Evolutionary conservation across 2,888 invertebrate genomes (phyloP).

Genomic region (Drosophila subquinaria): DNA sequence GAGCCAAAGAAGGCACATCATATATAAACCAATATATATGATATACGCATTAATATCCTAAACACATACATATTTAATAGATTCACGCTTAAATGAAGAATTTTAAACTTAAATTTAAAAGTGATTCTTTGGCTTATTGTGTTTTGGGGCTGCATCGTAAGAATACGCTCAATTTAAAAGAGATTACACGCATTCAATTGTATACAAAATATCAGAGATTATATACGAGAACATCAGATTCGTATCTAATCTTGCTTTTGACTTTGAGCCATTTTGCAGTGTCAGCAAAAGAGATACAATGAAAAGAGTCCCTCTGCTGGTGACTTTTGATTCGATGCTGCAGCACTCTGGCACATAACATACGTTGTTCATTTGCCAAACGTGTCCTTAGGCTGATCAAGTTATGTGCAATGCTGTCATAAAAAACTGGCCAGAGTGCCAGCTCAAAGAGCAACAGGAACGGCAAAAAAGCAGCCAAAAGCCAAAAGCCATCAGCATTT

Average conservation of each 20-base stretch:
- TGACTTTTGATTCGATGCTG: conserved; percentile 15
- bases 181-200: conserved; percentile 12
- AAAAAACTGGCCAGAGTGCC: conserved; percentile 41
- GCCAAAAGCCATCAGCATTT: conserved; percentile 29
- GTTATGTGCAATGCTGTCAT: conserved; percentile 55
- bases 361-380: conserved; percentile 58
- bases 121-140: neutral
- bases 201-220: conserved; percentile 10
- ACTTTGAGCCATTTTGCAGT: conserved; percentile 21
- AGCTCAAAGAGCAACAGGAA: conserved; percentile 30
- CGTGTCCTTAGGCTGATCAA: conserved; percentile 57
- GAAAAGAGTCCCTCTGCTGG: neutral
- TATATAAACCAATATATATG: too few species aligned
- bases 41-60: too few species aligned
- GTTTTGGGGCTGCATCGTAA: conserved; percentile 1
- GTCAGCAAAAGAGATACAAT: conserved; percentile 27
- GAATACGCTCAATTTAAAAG: neutral
- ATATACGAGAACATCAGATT: neutral
- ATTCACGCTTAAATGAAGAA: too few species aligned
- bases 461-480: conserved; percentile 5
- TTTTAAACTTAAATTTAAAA: too few species aligned
- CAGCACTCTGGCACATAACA: conserved; percentile 43
- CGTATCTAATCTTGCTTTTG: neutral
- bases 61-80: too few species aligned
- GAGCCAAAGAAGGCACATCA: too few species aligned